Conservation (phyloP, 2,797 vertebrate species). For the Syngnathus rostellatus region DNA sequence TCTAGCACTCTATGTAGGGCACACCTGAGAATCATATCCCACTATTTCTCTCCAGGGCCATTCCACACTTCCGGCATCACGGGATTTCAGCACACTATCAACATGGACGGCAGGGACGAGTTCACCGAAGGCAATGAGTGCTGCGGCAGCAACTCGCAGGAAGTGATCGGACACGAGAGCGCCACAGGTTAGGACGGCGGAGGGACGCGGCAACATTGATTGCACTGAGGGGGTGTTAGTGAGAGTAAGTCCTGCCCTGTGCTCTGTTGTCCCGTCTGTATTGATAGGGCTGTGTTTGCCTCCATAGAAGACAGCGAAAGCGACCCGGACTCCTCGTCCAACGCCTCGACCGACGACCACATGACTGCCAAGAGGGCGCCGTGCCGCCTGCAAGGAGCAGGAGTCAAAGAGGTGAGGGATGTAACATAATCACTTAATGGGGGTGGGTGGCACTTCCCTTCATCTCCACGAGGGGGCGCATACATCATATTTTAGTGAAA, state of each 20-base stretch:
- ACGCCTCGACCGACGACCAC: constrained; percentile 70
- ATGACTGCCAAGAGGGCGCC: constrained; percentile 68
- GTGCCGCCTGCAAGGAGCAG: constrained; percentile 60
- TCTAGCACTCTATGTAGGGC: neutral
- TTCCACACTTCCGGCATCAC: constrained; percentile 72
- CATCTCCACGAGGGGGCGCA: no score
- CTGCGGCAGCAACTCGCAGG: constrained; percentile 73
- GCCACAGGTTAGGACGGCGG: constrained; percentile 60
- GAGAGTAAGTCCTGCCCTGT: constrained; percentile 62
- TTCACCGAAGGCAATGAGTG: constrained; percentile 71
- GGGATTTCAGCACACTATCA: constrained; percentile 69
- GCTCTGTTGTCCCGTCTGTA: constrained; percentile 63
- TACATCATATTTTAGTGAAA: no score
- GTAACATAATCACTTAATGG: no score
- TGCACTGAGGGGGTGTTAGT: constrained; percentile 49
- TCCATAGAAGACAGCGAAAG: constrained; percentile 76
- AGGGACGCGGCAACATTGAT: constrained; percentile 18
- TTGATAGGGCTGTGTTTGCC: constrained; percentile 67
- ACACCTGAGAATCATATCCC: no score
- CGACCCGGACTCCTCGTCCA: constrained; percentile 71
- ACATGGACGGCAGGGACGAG: constrained; percentile 73
- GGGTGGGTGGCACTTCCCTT: no score
- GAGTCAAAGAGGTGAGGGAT: constrained; percentile 69
- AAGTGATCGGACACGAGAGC: constrained; percentile 71
- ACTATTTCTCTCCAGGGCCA: constrained; percentile 57